Conservation (phyloP, 2,888 invertebrate species). For the Chirona hameri region DNA sequence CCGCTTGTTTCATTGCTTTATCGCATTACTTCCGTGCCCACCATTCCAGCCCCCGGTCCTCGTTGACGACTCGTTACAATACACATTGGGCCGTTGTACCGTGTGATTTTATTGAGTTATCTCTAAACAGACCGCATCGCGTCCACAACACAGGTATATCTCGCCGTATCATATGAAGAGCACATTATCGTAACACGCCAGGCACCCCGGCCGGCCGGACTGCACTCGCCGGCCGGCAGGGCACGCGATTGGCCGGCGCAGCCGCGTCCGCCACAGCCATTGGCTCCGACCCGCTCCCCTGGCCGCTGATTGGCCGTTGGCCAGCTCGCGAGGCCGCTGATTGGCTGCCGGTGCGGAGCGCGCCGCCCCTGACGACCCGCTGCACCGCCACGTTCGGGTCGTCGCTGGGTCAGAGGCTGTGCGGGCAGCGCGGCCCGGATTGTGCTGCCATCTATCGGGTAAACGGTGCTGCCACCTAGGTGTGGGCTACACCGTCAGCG, state of each 20-base stretch:
- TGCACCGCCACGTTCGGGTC: not conserved
- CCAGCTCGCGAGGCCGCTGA: not conserved
- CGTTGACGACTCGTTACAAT: too few relatives aligned
- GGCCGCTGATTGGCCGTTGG: not conserved
- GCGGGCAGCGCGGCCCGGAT: not conserved
- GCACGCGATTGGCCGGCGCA: not conserved
- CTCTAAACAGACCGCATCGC: not conserved
- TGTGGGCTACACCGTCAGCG: slow-evolving; percentile 74
- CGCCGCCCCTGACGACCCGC: not conserved
- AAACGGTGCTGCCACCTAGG: not conserved
- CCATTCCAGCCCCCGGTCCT: too few relatives aligned
- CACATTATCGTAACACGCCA: not conserved
- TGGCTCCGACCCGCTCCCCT: too few relatives aligned
- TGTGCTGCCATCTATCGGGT: not conserved
- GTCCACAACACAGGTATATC: not conserved
- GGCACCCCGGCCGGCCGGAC: not conserved
- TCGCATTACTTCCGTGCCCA: too few relatives aligned
- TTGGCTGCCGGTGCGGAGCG: not conserved
- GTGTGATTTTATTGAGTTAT: not conserved
- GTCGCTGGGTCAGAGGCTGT: too few relatives aligned
- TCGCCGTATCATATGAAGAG: not conserved
- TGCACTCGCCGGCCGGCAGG: not conserved
- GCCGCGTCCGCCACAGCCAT: not conserved
- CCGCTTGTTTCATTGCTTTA: too few relatives aligned
- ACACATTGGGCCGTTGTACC: not conserved